Conservation (phyloP, 1,140 invertebrate species). For the Lasioglossum baleicum region DNA sequence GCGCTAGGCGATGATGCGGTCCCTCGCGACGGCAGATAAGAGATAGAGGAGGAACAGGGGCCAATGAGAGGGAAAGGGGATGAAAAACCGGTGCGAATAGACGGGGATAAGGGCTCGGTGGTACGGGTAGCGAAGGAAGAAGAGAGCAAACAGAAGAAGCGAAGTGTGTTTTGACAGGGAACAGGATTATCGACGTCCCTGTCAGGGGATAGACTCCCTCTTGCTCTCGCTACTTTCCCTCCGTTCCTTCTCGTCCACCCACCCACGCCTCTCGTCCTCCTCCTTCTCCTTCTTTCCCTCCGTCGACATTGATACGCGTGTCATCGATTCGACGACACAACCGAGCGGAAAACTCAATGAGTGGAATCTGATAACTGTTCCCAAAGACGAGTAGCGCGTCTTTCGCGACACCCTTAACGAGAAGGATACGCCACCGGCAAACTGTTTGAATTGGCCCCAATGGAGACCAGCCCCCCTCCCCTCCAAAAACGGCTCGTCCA, state of each 20-base stretch:
- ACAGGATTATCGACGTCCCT: slow-evolving; percentile 65
- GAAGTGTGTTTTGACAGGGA: slow-evolving; percentile 61
- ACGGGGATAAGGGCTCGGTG: not conserved
- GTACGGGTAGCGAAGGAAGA: not conserved
- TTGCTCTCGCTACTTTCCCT: slow-evolving; percentile 15
- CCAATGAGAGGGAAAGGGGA: slow-evolving; percentile 7
- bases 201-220: slow-evolving; percentile 51
- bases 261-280: not conserved
- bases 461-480: not conserved
- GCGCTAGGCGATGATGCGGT: slow-evolving; percentile 16
- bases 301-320: slow-evolving; percentile 50
- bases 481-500: too few relatives aligned
- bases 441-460: slow-evolving; percentile 39
- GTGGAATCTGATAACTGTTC: slow-evolving; percentile 53
- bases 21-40: slow-evolving; percentile 34
- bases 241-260: not conserved
- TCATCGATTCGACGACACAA: slow-evolving; percentile 41
- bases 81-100: slow-evolving; percentile 7
- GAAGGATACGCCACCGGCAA: slow-evolving; percentile 37
- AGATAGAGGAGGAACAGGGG: not conserved
- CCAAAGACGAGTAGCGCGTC: slow-evolving; percentile 15
- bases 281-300: not conserved
- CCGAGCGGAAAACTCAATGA: slow-evolving; percentile 52
- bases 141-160: slow-evolving; percentile 30
- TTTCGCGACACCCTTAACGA: slow-evolving; percentile 35